Base-by-base conservation (phyloP, 2,888 invertebrate genomes). In the Sinopyrophorus schimmeli region DNA sequence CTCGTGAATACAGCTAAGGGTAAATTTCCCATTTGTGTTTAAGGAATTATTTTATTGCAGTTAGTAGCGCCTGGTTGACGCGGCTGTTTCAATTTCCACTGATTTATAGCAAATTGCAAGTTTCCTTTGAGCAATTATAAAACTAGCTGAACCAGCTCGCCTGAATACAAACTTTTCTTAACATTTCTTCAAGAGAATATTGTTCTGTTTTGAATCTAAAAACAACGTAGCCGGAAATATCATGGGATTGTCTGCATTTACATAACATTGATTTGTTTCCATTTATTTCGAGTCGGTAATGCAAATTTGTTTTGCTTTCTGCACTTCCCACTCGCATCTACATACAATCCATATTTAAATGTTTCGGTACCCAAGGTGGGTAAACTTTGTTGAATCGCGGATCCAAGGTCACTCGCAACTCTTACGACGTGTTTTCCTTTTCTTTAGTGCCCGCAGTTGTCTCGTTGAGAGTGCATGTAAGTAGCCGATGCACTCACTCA, bases 21-120 rank as follows among this genome's bases (percentile, higher is more conserved):
- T 31, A 48, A 24, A 37, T 48, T 41, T 41, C 38, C 12, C 42
- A 42, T 35, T 48, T 51, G 54, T 55, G 57, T 57, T 60, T 55
- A 37, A 56, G 48, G 51, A 61, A 61, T 58, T 58, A 54, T 50
- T 58, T 61, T 61, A 61, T 61, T 55, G 55, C 54, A 26, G 42
- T 41, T 39, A 32, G 38, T 27, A 53, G 57, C 53, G 51, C 46
- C 53, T 39, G 55, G 32, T 42, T 46, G 49, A 47, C 57, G 46
- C 23, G 35, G 20, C 52, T 30, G 39, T 39, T 57, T 48, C 47
- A 43, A 55, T 54, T 57, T 51, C 46, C 12, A 37, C 30, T 54
- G 55, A 57, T 58, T 58, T 58, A 58, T 53, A 47, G 40, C 30
- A 44, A 52, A 57, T 55, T 55, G 48, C 39, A 41, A 46, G 46